phyloP scores from a whole-genome alignment of 2,113 vertebrate genomes.

The Elanus axillaris region DNA sequence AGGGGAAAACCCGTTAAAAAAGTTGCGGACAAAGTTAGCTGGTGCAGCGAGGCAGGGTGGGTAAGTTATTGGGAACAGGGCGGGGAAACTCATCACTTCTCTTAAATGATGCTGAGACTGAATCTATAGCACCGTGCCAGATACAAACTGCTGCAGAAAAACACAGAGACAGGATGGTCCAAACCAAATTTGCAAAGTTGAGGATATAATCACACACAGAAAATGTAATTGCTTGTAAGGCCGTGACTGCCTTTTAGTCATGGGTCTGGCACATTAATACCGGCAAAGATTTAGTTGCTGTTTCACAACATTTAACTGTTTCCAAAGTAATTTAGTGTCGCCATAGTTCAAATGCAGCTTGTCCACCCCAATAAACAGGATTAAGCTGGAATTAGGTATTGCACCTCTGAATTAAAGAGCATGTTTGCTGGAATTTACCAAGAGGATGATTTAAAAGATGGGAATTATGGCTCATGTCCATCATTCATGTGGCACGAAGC shows the following conservation, averaged over 20 bases:
- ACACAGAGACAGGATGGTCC: fast-evolving
- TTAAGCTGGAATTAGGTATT: not conserved
- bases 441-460: not conserved
- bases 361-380: not conserved
- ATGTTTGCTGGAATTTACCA: fast-evolving
- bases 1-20: not conserved
- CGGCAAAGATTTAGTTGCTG: fast-evolving
- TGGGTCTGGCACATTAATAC: not conserved
- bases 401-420: not conserved
- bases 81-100: not conserved
- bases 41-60: not conserved
- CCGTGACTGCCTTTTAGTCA: not conserved
- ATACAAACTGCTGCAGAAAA: fast-evolving
- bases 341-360: not conserved
- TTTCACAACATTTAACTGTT: not conserved
- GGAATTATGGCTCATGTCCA: fast-evolving
- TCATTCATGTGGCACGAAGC: fast-evolving
- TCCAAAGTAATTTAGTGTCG: fast-evolving
- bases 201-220: not conserved
- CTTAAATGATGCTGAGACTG: not conserved
- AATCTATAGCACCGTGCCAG: fast-evolving
- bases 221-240: not conserved
- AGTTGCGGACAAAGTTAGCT: not conserved
- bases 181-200: not conserved
- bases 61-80: not conserved